Evolutionary conservation across 2,797 vertebrate species (phyloP), one percentile per base, ranked within the genome.

Genomic region (Acanthurus tractus): DNA sequence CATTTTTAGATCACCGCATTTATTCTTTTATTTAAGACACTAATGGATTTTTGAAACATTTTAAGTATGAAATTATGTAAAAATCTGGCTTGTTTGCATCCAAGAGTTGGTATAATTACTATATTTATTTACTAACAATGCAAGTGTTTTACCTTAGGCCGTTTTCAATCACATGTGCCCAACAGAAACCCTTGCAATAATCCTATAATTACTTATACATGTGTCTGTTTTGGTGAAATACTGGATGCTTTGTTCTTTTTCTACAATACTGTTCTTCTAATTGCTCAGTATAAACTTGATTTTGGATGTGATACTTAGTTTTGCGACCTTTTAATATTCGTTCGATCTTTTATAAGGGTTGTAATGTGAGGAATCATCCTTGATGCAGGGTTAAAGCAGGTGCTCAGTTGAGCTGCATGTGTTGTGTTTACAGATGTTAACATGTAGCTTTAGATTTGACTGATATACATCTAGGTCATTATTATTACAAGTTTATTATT

Each of bases 361-460:
- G 36, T 38, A 45, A 45, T 45, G 6, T 63, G 15, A 4, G 7
- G 8, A 49, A 59, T 20, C 22, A 6, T 20, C 8, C 9, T 8
- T 40, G n/a, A 23, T 23, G 14, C 13, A 4, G 34, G 45, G 14
- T 25, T 66, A 20, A 68, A 55, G 29, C 70, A 55, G 55, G 23
- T 57, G 67, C 44, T 45, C 11, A 4, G 67, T 20, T 6, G 34
- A 14, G 49, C 15, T 71, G 59, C 49, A 17, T 12, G 56, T 78
- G 61, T 84, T 83, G 29, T 34, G 29, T 34, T 34, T 66, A 66
- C 64, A 63, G 46, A 34, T 34, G 5, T 34, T 34, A 34, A 34
- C 29, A 34, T 34, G 29, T 34, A 34, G 29, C 29, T 34, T 34
- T 34, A 34, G 29, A 6, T 34, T 34, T 34, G 29, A 34, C 29